phyloP scores from a whole-genome alignment of 1,140 invertebrate species.

The Drosophila burlai region DNA sequence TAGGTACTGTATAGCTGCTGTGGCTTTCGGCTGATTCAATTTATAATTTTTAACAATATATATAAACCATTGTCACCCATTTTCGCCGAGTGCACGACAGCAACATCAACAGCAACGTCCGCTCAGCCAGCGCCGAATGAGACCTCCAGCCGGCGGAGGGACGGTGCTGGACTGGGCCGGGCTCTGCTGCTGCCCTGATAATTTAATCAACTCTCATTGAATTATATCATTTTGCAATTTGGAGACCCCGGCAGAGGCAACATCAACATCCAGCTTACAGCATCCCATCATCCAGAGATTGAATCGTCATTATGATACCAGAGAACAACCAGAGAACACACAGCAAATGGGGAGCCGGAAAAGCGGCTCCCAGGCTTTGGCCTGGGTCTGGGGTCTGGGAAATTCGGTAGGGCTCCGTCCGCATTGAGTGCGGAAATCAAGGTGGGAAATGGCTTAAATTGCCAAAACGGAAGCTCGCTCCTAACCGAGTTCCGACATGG shows the following conservation, averaged over 20 bases:
- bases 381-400: conserved; percentile 8
- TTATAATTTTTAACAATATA: too few species aligned
- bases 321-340: conserved; percentile 31
- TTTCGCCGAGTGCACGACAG: background rate
- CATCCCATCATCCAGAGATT: conserved; percentile 39
- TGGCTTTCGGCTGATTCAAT: too few species aligned
- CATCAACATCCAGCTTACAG: conserved; percentile 14
- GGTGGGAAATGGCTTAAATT: conserved; percentile 80
- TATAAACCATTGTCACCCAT: background rate
- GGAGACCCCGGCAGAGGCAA: conserved; percentile 28
- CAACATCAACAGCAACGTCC: conserved; percentile 38
- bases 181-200: conserved; percentile 53
- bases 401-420: conserved; percentile 42
- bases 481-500: conserved; percentile 12
- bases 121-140: background rate
- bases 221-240: conserved; percentile 83
- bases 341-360: conserved; percentile 27
- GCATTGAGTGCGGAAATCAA: conserved; percentile 79
- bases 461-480: conserved; percentile 68
- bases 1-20: too few species aligned
- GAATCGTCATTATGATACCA: conserved; percentile 77
- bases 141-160: background rate
- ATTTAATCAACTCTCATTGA: conserved; percentile 83
- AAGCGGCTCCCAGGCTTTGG: conserved; percentile 15
- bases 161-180: background rate